Evolutionary conservation across 1,140 invertebrate genomes (phyloP).

Genomic region (Doryteuthis pealeii): DNA sequence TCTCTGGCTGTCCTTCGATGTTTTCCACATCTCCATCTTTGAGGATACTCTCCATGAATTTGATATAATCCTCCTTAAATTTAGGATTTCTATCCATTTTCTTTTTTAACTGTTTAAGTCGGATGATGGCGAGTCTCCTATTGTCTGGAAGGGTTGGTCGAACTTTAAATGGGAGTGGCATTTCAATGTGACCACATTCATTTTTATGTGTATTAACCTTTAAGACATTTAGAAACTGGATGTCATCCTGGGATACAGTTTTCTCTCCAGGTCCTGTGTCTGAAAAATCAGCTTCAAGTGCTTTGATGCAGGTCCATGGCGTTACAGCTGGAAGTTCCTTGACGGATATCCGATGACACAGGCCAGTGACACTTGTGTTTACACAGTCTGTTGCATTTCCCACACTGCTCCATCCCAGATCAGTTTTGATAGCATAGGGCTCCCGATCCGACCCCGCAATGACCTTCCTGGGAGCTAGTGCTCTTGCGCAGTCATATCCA

Average conservation of each 20-base stretch:
- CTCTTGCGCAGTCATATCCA: no score
- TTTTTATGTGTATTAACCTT: background rate
- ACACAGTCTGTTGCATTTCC: background rate
- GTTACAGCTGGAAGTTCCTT: constrained; percentile 10
- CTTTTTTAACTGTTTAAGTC: background rate
- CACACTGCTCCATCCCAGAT: no score
- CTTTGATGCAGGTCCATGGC: constrained; percentile 1
- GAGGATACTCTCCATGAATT: no score
- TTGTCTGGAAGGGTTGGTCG: constrained; percentile 2
- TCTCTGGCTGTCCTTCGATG: no score
- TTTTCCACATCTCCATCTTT: background rate
- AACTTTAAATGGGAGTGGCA: constrained; percentile 12
- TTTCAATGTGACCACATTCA: constrained; percentile 10
- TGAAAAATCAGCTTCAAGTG: background rate
- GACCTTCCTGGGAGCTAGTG: no score
- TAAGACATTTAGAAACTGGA: constrained; percentile 1
- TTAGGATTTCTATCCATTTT: no score
- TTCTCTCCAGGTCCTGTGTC: background rate
- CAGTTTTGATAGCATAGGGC: no score
- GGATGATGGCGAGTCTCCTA: background rate
- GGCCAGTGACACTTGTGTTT: background rate
- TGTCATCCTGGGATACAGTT: constrained; percentile 13
- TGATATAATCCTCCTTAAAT: no score
- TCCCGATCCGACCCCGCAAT: no score
- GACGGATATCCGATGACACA: constrained; percentile 9